Evolutionary conservation across 2,888 invertebrate genomes (phyloP).

Genomic region (Tridacna gigas): DNA sequence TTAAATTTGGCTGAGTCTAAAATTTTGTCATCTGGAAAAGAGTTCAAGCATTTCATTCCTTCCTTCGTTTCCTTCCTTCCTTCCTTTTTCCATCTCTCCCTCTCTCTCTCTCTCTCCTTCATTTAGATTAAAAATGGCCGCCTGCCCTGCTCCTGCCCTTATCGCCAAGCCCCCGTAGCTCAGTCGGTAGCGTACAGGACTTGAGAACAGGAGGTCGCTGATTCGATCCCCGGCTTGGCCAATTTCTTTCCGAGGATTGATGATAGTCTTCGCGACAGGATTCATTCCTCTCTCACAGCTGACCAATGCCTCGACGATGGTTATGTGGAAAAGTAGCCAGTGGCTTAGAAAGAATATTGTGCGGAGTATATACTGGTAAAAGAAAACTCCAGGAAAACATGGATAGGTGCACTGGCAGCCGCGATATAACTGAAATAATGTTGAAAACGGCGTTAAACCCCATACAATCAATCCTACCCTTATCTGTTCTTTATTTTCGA

Average conservation of each 20-base stretch:
- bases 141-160: too few species aligned
- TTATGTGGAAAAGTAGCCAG: neutral
- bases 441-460: neutral
- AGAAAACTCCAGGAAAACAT: neutral
- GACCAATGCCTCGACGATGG: too few species aligned
- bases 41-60: too few species aligned
- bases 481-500: too few species aligned
- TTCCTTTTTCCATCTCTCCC: neutral
- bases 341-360: neutral
- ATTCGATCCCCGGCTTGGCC: too few species aligned
- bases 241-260: neutral
- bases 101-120: neutral
- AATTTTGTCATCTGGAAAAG: too few species aligned
- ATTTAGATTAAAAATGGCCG: too few species aligned
- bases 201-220: neutral
- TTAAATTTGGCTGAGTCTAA: too few species aligned
- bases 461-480: too few species aligned
- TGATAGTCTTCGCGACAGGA: neutral
- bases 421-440: neutral
- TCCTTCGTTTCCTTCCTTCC: too few species aligned
- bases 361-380: neutral
- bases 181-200: neutral
- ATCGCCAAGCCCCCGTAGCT: neutral
- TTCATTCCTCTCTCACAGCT: neutral
- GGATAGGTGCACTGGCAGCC: neutral